phyloP scores from a whole-genome alignment of 2,797 vertebrate species.

The Gastrophryne carolinensis region DNA sequence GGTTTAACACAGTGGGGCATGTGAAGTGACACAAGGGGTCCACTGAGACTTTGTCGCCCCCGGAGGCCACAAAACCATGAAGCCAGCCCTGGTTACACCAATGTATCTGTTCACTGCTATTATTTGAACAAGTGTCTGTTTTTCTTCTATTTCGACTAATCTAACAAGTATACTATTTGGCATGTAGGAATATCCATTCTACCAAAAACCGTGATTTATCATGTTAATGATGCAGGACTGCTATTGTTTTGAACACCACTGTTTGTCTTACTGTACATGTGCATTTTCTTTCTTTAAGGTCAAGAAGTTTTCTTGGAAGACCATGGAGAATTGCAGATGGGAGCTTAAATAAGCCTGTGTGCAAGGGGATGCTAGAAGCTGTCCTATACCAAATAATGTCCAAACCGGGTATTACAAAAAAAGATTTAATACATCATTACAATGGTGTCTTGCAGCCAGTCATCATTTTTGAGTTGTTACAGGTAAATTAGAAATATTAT shows the following conservation, averaged over 20 bases:
- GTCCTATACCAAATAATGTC: constrained; percentile 89
- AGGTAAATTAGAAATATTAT: constrained; percentile 68
- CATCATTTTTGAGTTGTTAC: constrained; percentile 80
- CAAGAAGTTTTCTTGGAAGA: constrained; percentile 80
- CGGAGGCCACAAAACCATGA: no score
- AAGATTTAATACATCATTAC: constrained; percentile 79
- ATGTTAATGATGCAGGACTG: no score
- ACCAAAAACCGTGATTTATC: no score
- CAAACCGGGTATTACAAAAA: constrained; percentile 77
- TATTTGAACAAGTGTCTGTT: no score
- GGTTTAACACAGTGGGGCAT: no score
- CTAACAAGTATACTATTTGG: no score
- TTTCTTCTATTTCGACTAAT: no score
- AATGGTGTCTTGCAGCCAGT: constrained; percentile 80
- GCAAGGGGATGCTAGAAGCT: constrained; percentile 92
- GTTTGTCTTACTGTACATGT: not conserved
- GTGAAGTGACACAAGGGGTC: no score
- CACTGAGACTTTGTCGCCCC: no score
- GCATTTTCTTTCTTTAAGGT: constrained; percentile 46
- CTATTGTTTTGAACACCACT: not conserved
- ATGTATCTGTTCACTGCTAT: no score
- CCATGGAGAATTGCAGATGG: constrained; percentile 93
- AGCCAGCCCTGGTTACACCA: no score
- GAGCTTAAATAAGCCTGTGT: constrained; percentile 82
- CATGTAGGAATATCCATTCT: no score